Base-by-base conservation (phyloP, 1,140 invertebrate genomes). In the Papilio dardanus region DNA sequence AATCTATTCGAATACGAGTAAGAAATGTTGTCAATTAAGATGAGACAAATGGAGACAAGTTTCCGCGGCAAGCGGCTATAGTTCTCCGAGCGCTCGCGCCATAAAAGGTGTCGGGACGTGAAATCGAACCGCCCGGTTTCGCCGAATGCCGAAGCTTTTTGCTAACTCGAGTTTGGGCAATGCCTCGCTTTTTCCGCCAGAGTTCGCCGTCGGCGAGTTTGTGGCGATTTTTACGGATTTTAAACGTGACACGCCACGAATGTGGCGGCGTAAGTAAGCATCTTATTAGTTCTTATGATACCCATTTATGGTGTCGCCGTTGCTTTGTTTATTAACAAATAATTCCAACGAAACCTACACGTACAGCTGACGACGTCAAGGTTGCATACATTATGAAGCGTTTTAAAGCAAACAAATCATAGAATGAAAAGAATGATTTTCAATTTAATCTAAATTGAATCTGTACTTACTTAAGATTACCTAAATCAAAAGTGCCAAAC, bases 141-240 rank as follows among this genome's bases (percentile, higher is more conserved):
- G 31, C 35, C 40, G 75, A 75, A 76, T 76, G 58, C 74, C 74
- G 31, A 33, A n/a, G 58, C 33, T 81, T 81, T 81, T 81, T 79
- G 76, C 50, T 21, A n/a, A 12, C 71, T 42, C 74, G 35, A 28
- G 31, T 74, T 71, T 76, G 75, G 66, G 67, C 67, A 35, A 16
- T 28, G 67, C 50, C 42, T 37, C 46, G 40, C 35, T 79, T 82
- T 77, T 80, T 80, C 74, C 74, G 71, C 67, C 77, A 58, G 31
- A 40, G 54, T 50, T 69, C 69, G 28, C 71, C 28, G 71, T 54
- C 62, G 33, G 21, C 16, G 71, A 69, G 74, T 76, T 74, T 76
- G 74, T 79, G 74, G 8, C 21, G 33, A 69, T 21, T 69, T 40
- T 69, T 69, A 69, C 67, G 67, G 35, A 35, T 40, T 69, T 66